Base-by-base conservation (phyloP, 2,888 invertebrate species). In the Phaonia tiefii region DNA sequence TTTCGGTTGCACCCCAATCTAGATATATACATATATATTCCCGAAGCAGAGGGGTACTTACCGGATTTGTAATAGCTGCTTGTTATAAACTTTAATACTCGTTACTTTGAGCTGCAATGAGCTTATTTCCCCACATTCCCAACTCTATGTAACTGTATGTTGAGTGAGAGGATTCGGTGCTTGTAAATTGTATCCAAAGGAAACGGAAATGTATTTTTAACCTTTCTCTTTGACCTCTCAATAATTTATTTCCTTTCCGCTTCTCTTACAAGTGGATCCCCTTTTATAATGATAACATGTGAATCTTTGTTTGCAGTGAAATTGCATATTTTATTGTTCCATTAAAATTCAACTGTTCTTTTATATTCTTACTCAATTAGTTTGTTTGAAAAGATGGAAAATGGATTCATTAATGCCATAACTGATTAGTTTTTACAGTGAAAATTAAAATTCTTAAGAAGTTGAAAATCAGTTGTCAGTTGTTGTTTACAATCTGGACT, bases 121-220 rank as follows among this genome's bases (percentile, higher is more conserved):
- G 39, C 7, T 51, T 39, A 39, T 39, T n/a, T 60, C 7, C 39
- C 13, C 49, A 4, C 15, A 20, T 31, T 17, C 44, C 2, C 17
- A 54, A 13, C 8, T 8, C 10, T 11, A 13, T 56, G 25, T 11
- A 31, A 44, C 44, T 46, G 26, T 26, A 56, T 51, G 15, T 56
- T 17, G 4, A 60, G 65, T 39, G 4, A 17, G 60, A 25, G 3
- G 10, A 60, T 37, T 20, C n/a, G 42, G 42, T n/a, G 42, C 10
- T 2, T 11, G 42, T 42, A 2, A 8, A 11, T 42, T 42, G 10
- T 42, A 42, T 42, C 11, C 46, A 46, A 11, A 46, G 65, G 63
- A 65, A 70, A 71, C 54, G 56, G 65, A 76, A 76, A 70, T 75
- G 22, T 54, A 31, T 42, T 56, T 39, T 75, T 70, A 44, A 54